Percentiles rank a stretch among this genome's conserved stretches.
Conservation (phyloP, 2,888 invertebrate species). For the Synergus laeviventris region DNA sequence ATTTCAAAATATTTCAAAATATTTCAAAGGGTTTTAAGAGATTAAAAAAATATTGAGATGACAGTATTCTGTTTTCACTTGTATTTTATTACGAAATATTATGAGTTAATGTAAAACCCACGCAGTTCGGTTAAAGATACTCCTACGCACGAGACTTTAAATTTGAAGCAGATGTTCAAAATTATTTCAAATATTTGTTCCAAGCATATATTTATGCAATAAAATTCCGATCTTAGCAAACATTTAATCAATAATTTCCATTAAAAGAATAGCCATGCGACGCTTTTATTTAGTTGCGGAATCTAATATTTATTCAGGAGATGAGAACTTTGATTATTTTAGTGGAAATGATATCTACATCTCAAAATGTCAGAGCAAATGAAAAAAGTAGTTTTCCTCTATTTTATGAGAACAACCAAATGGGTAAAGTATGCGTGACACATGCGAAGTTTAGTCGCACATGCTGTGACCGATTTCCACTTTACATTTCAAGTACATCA, state of each 20-base stretch:
- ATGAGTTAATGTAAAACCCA: slow-evolving; percentile 11
- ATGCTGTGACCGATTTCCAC: slow-evolving; percentile 12
- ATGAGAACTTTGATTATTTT: background rate
- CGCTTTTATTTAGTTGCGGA: background rate
- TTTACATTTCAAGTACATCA: background rate
- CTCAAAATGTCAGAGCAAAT: background rate
- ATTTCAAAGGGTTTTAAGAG: too few species aligned
- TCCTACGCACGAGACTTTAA: slow-evolving; percentile 16
- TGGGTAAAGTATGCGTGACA: slow-evolving; percentile 20
- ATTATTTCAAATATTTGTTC: slow-evolving; percentile 13
- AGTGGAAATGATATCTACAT: background rate
- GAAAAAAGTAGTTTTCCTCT: slow-evolving; percentile 1
- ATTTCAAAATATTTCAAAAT: too few species aligned
- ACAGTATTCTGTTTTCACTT: background rate
- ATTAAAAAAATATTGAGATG: background rate
- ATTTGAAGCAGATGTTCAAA: slow-evolving; percentile 18
- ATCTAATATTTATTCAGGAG: background rate
- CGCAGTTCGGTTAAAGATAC: background rate
- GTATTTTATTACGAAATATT: background rate
- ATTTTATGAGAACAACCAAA: background rate
- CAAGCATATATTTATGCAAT: background rate
- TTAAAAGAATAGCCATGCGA: background rate
- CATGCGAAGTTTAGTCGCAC: background rate
- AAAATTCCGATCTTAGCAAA: too few species aligned
- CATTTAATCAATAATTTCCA: background rate